Percentiles rank a stretch among this genome's conserved stretches.
Evolutionary conservation across 1,140 invertebrate species (phyloP).

Genomic region (Penaeus japonicus): DNA sequence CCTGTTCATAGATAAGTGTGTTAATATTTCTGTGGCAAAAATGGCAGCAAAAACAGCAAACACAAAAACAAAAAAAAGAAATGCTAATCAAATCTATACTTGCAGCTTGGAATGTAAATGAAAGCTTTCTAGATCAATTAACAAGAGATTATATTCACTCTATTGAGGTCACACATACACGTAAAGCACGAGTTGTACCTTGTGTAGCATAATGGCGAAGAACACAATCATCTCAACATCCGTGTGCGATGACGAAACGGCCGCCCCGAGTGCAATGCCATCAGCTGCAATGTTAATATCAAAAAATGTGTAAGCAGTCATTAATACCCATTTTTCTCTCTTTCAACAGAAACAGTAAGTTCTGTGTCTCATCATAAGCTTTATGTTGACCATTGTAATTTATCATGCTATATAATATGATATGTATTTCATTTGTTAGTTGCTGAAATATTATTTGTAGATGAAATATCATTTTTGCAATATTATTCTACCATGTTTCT

Average conservation of each 20-base stretch:
- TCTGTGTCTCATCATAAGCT: too few species aligned
- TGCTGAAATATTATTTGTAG: too few species aligned
- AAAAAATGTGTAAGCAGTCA: slow-evolving; percentile 35
- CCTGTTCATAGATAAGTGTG: slow-evolving; percentile 67
- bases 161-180: too few species aligned
- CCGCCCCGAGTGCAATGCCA: slow-evolving; percentile 95
- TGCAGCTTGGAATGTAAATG: too few species aligned
- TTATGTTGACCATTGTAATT: too few species aligned
- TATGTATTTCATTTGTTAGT: too few species aligned
- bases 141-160: too few species aligned
- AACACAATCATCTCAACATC: slow-evolving; percentile 99
- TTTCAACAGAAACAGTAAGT: background rate
- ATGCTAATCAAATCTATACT: too few species aligned
- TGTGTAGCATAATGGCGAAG: slow-evolving; percentile 98
- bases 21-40: slow-evolving; percentile 29
- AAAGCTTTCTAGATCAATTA: too few species aligned
- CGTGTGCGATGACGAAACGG: slow-evolving; percentile 90
- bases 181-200: slow-evolving; percentile 68
- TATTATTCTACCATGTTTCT: too few species aligned
- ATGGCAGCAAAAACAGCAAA: background rate
- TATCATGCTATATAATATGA: too few species aligned
- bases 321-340: background rate
- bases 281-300: slow-evolving; percentile 76
- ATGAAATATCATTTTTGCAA: too few species aligned
- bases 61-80: background rate